Evolutionary conservation across 2,113 vertebrate genomes (phyloP), one percentile per base, ranked within the genome.

Genomic region (Dendropsophus ebraccatus): DNA sequence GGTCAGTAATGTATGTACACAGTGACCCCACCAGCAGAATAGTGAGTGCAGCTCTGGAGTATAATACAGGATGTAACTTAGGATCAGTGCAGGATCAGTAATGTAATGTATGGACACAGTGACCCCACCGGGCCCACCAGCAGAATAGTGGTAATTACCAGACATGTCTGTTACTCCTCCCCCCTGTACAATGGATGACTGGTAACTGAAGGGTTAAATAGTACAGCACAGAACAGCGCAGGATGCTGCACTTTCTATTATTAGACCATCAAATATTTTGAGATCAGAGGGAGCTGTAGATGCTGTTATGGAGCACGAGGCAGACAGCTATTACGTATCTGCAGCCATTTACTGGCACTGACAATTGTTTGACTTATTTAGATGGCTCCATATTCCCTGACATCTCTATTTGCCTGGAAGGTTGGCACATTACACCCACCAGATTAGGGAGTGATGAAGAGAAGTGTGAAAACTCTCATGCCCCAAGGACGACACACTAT

Each of bases 201-300:
- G 28, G 47, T 73, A 72, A 80, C 10, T n/a, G 76, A 86, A 45
- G 77, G 76, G 84, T 86, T 86, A 86, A 85, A 79, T 56, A n/a
- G n/a, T n/a, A n/a, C n/a, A n/a, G 35, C 13, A 50, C 50, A 21
- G 76, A 23, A 58, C 21, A 47, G 8, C 5, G 5, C 21, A 35
- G 35, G 54, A 37, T 54, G 13, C 23, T 84, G 83, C 2, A 2
- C 19, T 17, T 67, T 77, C 45, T 54, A 69, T 14, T n/a, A 23
- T 25, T n/a, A 41, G 13, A 25, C 49, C 12, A 14, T 60, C 28
- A 81, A 76, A 47, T 62, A 84, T n/a, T 32, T 62, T 21, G 76
- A 45, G 70, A 60, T 82, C 56, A 45, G 3, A 19, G 2, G 28
- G 35, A 47, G 14, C 69, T 11, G 25, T n/a, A n/a, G 25, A 82